Evolutionary conservation across 2,797 vertebrate genomes (phyloP).

Genomic region (Bradypodion pumilum): DNA sequence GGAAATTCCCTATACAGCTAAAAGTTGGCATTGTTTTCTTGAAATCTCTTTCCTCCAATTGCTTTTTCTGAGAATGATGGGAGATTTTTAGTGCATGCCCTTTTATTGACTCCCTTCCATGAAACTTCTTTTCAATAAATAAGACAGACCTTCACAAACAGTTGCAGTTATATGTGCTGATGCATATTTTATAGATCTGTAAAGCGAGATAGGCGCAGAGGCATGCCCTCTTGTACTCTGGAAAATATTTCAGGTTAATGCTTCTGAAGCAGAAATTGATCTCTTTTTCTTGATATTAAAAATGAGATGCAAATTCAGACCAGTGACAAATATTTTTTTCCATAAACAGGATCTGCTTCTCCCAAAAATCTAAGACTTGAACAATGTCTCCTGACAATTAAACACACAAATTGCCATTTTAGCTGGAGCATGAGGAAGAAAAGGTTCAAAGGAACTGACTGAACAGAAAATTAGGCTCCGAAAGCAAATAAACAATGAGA

Average conservation of each 20-base stretch:
- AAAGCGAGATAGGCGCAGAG: neutral
- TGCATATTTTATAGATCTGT: neutral
- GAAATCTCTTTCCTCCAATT: neutral
- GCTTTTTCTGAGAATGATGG: neutral
- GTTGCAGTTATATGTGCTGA: neutral
- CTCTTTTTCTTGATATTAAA: slow-evolving; percentile 3
- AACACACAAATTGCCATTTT: neutral
- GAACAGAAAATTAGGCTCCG: neutral
- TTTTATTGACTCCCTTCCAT: neutral
- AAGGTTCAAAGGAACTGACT: neutral
- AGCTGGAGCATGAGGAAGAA: neutral
- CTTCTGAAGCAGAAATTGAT: neutral
- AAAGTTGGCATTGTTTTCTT: neutral
- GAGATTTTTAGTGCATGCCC: neutral
- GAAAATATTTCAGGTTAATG: neutral
- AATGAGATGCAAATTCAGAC: slow-evolving; percentile 5
- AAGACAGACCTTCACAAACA: neutral
- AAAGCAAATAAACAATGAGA: neutral
- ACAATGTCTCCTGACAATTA: neutral
- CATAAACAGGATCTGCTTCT: neutral
- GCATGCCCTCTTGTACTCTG: slow-evolving; percentile 1
- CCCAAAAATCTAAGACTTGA: neutral
- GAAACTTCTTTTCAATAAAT: neutral
- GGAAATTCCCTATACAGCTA: neutral
- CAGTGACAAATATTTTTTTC: neutral